Percentiles rank a stretch among this genome's conserved stretches.
These are phyloP conservation scores for Xenentodon cancila DNA, from an alignment of 2,797 vertebrate species.

Conservation along the genomic window DNA sequence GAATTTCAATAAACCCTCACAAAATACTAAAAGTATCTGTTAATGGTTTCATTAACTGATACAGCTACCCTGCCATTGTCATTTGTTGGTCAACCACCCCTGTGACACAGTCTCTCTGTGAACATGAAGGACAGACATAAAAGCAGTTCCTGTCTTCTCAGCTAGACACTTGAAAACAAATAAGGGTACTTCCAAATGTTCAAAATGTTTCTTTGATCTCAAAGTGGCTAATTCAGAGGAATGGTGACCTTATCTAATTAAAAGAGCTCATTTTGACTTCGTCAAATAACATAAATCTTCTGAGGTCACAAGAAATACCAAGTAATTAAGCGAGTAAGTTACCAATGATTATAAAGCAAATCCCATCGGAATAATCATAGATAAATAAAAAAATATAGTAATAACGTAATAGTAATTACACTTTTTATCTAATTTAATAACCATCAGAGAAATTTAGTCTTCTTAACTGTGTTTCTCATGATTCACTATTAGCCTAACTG, in stretches of 20 bases:
- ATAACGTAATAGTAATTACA: constrained; percentile 6
- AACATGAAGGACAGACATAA: background rate
- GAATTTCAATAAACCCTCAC: no score
- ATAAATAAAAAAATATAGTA: background rate
- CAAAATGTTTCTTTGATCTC: background rate
- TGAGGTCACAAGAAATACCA: constrained; percentile 6
- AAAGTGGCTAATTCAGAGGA: background rate
- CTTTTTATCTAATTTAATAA: constrained; percentile 25
- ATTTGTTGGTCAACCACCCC: background rate
- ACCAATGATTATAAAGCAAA: background rate
- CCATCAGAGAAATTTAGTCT: constrained; percentile 13
- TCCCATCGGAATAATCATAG: background rate
- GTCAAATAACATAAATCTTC: constrained; percentile 4
- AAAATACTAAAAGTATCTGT: no score
- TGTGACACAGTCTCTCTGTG: background rate
- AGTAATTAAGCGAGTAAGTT: background rate
- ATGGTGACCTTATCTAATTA: background rate
- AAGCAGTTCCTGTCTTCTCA: background rate
- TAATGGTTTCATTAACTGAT: no score
- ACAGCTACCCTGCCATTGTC: background rate
- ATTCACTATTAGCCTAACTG: constrained; percentile 27
- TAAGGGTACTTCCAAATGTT: background rate
- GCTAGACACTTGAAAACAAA: background rate
- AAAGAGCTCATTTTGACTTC: background rate
- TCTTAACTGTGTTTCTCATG: constrained; percentile 29